These are phyloP conservation scores for Drosophila neonasuta DNA, from an alignment of 2,888 invertebrate species.

Conservation along the genomic window DNA sequence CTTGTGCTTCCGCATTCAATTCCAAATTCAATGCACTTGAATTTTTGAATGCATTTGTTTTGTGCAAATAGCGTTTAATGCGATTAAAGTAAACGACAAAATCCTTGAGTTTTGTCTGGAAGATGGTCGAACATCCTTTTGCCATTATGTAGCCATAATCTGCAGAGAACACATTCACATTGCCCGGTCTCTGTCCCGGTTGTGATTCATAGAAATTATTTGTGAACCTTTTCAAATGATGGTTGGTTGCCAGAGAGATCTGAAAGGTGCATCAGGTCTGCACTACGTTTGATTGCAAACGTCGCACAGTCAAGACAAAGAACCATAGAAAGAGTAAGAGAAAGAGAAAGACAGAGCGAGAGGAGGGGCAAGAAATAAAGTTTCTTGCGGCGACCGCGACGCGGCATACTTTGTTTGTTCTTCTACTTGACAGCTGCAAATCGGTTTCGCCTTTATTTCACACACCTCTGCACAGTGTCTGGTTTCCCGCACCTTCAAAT, in stretches of 20 bases:
- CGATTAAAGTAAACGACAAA: background rate
- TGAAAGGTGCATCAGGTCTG: background rate
- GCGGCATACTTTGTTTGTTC: conserved; percentile 49
- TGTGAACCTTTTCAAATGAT: background rate
- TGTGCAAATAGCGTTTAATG: background rate
- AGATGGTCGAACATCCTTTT: background rate
- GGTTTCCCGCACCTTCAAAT: conserved; percentile 1
- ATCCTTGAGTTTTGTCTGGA: background rate
- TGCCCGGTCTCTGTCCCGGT: background rate
- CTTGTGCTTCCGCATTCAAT: background rate
- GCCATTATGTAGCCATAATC: background rate
- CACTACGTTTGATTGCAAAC: conserved; percentile 1
- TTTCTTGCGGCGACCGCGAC: conserved; percentile 3
- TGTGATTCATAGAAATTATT: background rate
- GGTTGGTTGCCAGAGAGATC: background rate
- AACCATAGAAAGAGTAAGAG: background rate
- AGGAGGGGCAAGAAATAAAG: background rate
- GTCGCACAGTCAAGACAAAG: background rate
- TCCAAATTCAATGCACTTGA: background rate
- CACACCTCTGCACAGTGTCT: conserved; percentile 1
- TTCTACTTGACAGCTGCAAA: conserved; percentile 67
- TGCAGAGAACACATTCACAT: background rate
- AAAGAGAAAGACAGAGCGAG: background rate
- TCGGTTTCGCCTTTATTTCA: conserved; percentile 13
- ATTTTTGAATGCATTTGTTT: background rate